Base-by-base conservation (phyloP, 2,113 vertebrate genomes). In the Tenebrosternarchus preto region DNA sequence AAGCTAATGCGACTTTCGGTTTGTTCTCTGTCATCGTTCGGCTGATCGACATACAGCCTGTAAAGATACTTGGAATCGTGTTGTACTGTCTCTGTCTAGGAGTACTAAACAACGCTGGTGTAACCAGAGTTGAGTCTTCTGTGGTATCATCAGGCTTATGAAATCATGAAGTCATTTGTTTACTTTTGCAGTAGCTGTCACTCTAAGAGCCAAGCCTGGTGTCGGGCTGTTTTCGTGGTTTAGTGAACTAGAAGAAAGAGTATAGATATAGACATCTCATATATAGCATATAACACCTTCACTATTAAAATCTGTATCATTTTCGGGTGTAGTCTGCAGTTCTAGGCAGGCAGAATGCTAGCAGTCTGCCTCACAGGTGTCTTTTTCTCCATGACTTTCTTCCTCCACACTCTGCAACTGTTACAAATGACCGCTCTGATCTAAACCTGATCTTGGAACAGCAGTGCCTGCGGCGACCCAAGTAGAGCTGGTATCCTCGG, bases 181-280 rank as follows among this genome's bases (percentile, higher is more conserved):
- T 75, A 69, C 36, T 79, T 78, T 75, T 68, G 69, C 75, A 67
- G 16, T 59, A 72, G 29, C 29, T 39, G 16, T 73, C 59, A 72
- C 20, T 64, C 39, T 64, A 29, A 12, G 56, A 80, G 56, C 27
- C 39, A 80, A 63, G 31, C 27, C 56, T 73, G 77, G 68, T 72
- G 72, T 80, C 77, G 71, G 67, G 31, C 60, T 71, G 66, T 29
- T 79, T 60, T 46, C 61, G 57, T 78, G 46, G n/a, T 71, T 57
- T 73, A 59, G 29, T 76, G 73, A n/a, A 64, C 46, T 24, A 76
- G 66, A 76, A 66, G 43, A 76, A 55, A n/a, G n/a, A n/a, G n/a
- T n/a, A n/a, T n/a, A n/a, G n/a, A n/a, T n/a, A n/a, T n/a, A n/a
- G n/a, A n/a, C n/a, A n/a, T n/a, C 7, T 20, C 1, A 25, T 27